A percentile compares a stretch with the other conserved stretches of the same genome.
Evolutionary conservation across 2,113 vertebrate genomes (phyloP).

Genomic region (Lanius collurio): DNA sequence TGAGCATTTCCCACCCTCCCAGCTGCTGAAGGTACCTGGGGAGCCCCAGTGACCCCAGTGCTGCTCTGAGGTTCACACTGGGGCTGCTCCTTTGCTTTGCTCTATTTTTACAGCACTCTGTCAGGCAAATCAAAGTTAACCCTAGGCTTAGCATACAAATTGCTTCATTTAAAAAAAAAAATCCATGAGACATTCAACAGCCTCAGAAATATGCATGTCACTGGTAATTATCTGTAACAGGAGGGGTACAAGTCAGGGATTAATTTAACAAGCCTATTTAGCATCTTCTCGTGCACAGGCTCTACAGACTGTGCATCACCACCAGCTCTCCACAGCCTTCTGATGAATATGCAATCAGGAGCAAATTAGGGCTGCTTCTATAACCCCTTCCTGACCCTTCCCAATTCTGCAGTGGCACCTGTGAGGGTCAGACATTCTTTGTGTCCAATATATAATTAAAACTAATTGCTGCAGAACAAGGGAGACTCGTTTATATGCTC

Average conservation of each 20-base stretch:
- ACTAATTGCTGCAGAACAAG: not conserved
- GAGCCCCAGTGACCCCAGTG: not conserved
- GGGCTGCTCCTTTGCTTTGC: not conserved
- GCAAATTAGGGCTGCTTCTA: not conserved
- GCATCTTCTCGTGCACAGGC: not conserved
- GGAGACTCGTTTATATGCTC: not conserved
- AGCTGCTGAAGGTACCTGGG: not conserved
- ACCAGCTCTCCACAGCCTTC: not conserved
- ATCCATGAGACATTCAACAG: not conserved
- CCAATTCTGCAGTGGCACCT: not conserved
- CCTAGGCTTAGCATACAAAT: not conserved
- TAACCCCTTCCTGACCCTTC: not conserved
- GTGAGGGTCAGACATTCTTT: not conserved
- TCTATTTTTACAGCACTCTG: not conserved
- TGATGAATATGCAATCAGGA: not conserved
- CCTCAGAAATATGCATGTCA: not conserved
- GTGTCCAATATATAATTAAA: not conserved
- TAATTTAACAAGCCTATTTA: not conserved
- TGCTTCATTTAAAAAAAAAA: not conserved
- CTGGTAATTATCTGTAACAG: not conserved
- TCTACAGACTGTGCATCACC: not conserved
- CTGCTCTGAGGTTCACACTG: not conserved
- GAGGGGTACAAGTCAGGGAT: not conserved
- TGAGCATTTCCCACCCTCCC: accelerated
- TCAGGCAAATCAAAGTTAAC: not conserved